Evolutionary conservation across 2,113 vertebrate genomes (phyloP).

Genomic region (Hirundichthys speculiger): DNA sequence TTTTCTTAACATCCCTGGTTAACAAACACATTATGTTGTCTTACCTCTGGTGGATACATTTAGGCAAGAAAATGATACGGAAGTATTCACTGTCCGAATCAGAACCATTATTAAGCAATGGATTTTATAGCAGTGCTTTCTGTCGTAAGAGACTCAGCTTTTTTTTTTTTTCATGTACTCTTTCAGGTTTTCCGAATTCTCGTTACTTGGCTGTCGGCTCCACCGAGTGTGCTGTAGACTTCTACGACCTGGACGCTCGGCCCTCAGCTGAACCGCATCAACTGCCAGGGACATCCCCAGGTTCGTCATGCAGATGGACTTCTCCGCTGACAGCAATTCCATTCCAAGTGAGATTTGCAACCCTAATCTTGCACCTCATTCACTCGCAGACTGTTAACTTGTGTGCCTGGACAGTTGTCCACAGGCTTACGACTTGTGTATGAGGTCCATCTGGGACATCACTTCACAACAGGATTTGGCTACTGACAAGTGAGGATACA

Average conservation of each 20-base stretch:
- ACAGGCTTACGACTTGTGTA: conserved; percentile 95
- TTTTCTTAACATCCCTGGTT: too few species aligned
- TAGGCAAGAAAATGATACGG: too few species aligned
- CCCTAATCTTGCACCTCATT: not conserved
- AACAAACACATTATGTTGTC: too few species aligned
- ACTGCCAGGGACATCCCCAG: conserved; percentile 94
- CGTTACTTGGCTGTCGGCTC: conserved; percentile 93
- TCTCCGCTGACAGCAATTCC: conserved; percentile 90
- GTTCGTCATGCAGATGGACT: conserved; percentile 97
- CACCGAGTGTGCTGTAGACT: conserved; percentile 94
- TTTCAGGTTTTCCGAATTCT: conserved; percentile 90
- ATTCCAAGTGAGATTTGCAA: conserved; percentile 84
- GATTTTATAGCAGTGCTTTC: not conserved
- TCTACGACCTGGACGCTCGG: conserved; percentile 94
- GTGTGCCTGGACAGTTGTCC: conserved; percentile 83
- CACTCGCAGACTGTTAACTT: not conserved
- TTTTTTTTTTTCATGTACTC: too few species aligned
- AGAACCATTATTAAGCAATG: too few species aligned
- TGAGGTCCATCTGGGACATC: conserved; percentile 98
- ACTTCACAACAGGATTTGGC: conserved; percentile 94
- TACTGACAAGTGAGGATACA: conserved; percentile 88
- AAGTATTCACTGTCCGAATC: too few species aligned
- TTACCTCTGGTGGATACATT: too few species aligned
- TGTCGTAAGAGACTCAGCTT: too few species aligned
- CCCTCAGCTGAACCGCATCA: conserved; percentile 91